Evolutionary conservation across 2,113 vertebrate genomes (phyloP).

Genomic region (Leucoraja erinaceus): DNA sequence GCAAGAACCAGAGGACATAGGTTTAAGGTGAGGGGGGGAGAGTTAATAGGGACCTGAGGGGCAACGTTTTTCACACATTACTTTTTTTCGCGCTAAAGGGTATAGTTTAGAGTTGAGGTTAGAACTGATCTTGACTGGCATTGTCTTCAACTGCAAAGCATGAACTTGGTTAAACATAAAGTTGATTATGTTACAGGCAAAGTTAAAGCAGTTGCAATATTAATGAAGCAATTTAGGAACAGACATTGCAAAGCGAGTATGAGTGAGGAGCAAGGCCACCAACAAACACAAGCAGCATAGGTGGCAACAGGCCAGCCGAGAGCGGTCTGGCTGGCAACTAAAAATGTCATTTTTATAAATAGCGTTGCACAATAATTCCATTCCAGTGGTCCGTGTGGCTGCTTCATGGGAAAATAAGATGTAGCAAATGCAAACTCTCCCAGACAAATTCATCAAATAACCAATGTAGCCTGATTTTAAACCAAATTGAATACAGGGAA

Average conservation of each 20-base stretch:
- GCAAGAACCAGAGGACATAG: too few species aligned
- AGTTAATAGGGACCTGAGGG: too few species aligned
- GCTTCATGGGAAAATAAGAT: not conserved
- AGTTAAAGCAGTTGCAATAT: not conserved
- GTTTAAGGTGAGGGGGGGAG: too few species aligned
- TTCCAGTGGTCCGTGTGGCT: not conserved
- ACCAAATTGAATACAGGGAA: too few species aligned
- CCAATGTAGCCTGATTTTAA: not conserved
- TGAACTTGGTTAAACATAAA: not conserved
- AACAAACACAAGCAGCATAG: not conserved
- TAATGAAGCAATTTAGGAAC: not conserved
- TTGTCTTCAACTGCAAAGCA: not conserved
- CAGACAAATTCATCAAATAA: not conserved
- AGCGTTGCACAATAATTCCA: not conserved
- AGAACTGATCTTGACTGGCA: not conserved
- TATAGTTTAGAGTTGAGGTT: not conserved
- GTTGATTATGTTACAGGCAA: not conserved
- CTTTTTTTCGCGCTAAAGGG: too few species aligned
- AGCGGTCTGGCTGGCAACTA: not conserved
- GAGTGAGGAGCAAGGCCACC: not conserved
- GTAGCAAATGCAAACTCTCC: not conserved
- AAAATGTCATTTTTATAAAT: not conserved
- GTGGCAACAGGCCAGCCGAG: not conserved
- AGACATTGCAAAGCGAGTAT: not conserved
- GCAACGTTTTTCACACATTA: too few species aligned